Evolutionary conservation across 2,113 vertebrate species (phyloP), one percentile per base, ranked within the genome.

Genomic region (Montifringilla adamsi): DNA sequence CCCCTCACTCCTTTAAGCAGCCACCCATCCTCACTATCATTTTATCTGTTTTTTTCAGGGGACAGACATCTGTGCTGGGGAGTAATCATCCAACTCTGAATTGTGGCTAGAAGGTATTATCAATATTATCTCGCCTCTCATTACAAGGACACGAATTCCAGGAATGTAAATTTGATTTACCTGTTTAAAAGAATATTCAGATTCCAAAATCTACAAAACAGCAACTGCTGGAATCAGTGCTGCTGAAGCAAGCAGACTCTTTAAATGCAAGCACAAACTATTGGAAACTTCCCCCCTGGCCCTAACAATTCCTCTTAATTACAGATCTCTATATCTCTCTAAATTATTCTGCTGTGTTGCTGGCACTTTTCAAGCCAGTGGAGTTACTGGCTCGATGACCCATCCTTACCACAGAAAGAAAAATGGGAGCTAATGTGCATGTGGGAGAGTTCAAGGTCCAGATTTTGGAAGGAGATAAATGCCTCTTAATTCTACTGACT

Each of bases 121-220:
- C 44, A 68, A 2, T 3, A 24, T 7, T 18, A 68, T 56, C 4
- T 69, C 31, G 33, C 20, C 10, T 7, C 53, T 89, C 9, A 4
- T 84, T 91, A 63, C 47, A 56, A 64, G 26, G 14, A 47, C 13
- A 39, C 13, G 10, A 14, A 52, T 73, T 76, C 18, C 35, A 73
- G 30, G 59, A 80, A 50, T 0, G 0, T 19, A 59, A 70, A 53
- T 28, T 37, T 35, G 53, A 87, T 35, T n/a, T n/a, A 43, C 19
- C 13, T 69, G 6, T 64, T 80, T 33, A 24, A 23, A 63, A 68
- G 30, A 73, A 83, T 43, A 80, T 33, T 77, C 41, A 35, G 41
- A 68, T 69, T 73, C 35, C 11, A 80, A 60, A 84, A 52, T 20
- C 33, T 64, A 31, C 20, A 52, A 41, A 67, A 37, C 10, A 80